These are phyloP conservation scores for Ethmia dodecea DNA, from an alignment of 2,888 invertebrate genomes.

Conservation along the genomic window DNA sequence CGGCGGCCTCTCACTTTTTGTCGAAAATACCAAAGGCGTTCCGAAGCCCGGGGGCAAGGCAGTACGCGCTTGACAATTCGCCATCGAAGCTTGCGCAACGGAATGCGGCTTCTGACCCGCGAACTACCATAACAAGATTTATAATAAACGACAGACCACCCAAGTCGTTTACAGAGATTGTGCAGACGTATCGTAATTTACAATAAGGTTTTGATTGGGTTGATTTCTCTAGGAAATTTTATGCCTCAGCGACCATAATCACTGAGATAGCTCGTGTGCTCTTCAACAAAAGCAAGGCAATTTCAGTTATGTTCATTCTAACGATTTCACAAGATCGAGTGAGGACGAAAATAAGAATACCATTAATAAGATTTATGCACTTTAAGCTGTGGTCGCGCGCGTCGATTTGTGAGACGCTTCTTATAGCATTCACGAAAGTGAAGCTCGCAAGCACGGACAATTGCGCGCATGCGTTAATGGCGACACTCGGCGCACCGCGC, in stretches of 20 bases:
- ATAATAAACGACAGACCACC: constrained; percentile 58
- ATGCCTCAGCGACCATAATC: constrained; percentile 33
- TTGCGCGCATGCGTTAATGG: constrained; percentile 73
- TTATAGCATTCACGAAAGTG: constrained; percentile 51
- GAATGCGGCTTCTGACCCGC: constrained; percentile 61
- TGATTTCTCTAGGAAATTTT: constrained; percentile 44
- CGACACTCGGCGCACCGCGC: constrained; percentile 71
- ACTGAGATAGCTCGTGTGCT: constrained; percentile 16
- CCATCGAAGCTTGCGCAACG: constrained; percentile 49
- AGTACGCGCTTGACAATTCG: constrained; percentile 51
- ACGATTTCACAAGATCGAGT: constrained; percentile 59
- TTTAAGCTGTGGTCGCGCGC: constrained; percentile 61
- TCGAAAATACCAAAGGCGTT: constrained; percentile 34
- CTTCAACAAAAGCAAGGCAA: constrained; percentile 39
- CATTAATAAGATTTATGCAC: constrained; percentile 72
- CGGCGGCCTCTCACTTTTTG: constrained; percentile 64
- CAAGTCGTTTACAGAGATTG: constrained; percentile 42
- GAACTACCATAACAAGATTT: constrained; percentile 46
- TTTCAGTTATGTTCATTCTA: constrained; percentile 38
- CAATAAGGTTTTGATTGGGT: constrained; percentile 59
- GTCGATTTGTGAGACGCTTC: constrained; percentile 67
- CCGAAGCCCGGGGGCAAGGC: constrained; percentile 19
- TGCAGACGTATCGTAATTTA: constrained; percentile 42
- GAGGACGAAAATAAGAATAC: constrained; percentile 66
- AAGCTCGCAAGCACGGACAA: constrained; percentile 49